phyloP scores from a whole-genome alignment of 2,888 invertebrate species.

The Bombylius discolor region DNA sequence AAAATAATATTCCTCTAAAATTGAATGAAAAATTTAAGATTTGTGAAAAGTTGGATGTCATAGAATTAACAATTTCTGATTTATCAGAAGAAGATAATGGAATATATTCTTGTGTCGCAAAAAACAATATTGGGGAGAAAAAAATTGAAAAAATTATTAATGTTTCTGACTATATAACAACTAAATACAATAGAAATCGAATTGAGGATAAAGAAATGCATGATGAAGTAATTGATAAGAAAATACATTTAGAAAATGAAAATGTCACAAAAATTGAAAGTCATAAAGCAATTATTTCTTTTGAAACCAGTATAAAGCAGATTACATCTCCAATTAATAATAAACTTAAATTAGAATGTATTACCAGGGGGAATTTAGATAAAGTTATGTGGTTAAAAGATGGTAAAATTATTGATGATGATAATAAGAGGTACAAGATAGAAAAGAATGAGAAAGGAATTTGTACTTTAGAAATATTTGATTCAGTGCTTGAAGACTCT shows the following conservation, averaged over 20 bases:
- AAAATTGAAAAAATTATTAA: conserved; percentile 32
- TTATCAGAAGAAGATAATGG: conserved; percentile 56
- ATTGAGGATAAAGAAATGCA: conserved; percentile 15
- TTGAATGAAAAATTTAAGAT: conserved; percentile 45
- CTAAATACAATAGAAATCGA: conserved; percentile 8
- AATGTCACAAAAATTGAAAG: conserved; percentile 25
- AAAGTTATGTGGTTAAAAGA: conserved; percentile 62
- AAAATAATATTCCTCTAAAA: conserved; percentile 46
- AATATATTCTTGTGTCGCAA: conserved; percentile 62
- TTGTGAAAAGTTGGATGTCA: conserved; percentile 47
- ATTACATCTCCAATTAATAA: conserved; percentile 61
- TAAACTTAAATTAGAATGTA: conserved; percentile 64
- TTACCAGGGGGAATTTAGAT: conserved; percentile 57
- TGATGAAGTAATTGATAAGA: conserved; percentile 3
- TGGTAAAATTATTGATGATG: conserved; percentile 33
- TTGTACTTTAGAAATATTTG: conserved; percentile 59
- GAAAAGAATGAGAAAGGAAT: conserved; percentile 49
- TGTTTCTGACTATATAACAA: conserved; percentile 25
- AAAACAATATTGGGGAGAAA: conserved; percentile 48
- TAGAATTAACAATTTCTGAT: conserved; percentile 49
- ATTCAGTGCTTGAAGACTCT: conserved; percentile 52
- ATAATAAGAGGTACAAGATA: conserved; percentile 36
- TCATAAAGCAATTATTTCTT: conserved; percentile 53
- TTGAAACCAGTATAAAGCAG: conserved; percentile 62
- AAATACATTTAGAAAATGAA: conserved; percentile 14